These are phyloP conservation scores for Mustelus asterias DNA, from an alignment of 2,113 vertebrate genomes.

Conservation along the genomic window DNA sequence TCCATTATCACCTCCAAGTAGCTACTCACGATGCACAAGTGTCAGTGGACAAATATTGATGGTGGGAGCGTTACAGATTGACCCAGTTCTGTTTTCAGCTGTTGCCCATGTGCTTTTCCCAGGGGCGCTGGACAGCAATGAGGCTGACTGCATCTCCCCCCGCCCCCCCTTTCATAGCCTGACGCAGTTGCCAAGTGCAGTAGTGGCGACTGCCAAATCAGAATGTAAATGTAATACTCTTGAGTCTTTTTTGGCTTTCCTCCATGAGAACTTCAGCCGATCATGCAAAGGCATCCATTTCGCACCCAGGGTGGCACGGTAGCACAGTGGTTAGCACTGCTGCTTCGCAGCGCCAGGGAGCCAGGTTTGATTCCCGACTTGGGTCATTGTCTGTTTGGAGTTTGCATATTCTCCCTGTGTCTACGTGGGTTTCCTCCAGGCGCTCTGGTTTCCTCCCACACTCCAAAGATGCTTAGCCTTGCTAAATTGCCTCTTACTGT, in stretches of 20 bases:
- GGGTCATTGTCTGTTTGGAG: no score
- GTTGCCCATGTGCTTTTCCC: not conserved
- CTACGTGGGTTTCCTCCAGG: no score
- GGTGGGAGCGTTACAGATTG: not conserved
- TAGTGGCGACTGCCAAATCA: not conserved
- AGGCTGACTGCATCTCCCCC: no score
- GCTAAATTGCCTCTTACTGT: no score
- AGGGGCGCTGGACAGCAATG: not conserved
- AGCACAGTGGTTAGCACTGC: no score
- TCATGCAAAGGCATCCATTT: not conserved
- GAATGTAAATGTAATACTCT: not conserved
- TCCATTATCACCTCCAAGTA: not conserved
- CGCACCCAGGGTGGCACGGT: no score
- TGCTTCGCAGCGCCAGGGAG: no score
- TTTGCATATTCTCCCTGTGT: no score
- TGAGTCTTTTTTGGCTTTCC: not conserved
- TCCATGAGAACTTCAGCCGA: not conserved
- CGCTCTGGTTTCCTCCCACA: no score
- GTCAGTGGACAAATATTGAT: not conserved
- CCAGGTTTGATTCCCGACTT: no score
- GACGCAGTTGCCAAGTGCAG: not conserved
- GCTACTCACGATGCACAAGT: not conserved
- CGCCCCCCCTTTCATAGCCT: not conserved
- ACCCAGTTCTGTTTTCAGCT: not conserved
- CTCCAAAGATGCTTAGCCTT: no score